These are phyloP conservation scores for Drosophila parvula DNA, from an alignment of 1,140 invertebrate species.

Conservation along the genomic window DNA sequence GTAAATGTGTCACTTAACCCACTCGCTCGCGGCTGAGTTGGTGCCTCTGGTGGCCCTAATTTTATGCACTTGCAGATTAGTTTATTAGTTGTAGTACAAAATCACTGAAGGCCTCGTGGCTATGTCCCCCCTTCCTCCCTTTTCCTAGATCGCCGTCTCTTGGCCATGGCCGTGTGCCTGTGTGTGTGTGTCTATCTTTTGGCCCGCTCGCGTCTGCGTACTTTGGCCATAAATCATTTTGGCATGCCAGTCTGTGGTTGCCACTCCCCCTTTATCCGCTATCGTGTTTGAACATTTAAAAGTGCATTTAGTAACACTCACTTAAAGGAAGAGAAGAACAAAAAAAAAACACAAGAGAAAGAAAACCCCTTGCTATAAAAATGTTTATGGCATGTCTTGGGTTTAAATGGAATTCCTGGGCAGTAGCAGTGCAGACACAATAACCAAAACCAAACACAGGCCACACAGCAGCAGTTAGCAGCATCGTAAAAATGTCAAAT, in stretches of 20 bases:
- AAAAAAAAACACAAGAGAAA: constrained; percentile 13
- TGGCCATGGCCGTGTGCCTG: constrained; percentile 59
- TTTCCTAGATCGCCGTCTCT: constrained; percentile 23
- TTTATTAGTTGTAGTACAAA: constrained; percentile 82
- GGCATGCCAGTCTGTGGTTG: constrained; percentile 71
- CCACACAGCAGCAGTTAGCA: constrained; percentile 77
- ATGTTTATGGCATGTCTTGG: constrained; percentile 81
- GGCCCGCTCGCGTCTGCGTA: constrained; percentile 67
- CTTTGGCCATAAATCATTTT: constrained; percentile 83
- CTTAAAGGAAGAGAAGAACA: constrained; percentile 62
- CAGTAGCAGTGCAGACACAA: constrained; percentile 39
- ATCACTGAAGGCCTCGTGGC: constrained; percentile 61
- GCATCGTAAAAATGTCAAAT: constrained; percentile 84
- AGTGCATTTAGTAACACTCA: constrained; percentile 84
- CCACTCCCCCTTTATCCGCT: constrained; percentile 37
- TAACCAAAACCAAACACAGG: constrained; percentile 47
- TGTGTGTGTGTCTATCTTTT: constrained; percentile 30
- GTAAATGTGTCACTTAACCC: constrained; percentile 76
- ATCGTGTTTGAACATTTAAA: constrained; percentile 83
- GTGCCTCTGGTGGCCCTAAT: constrained; percentile 76
- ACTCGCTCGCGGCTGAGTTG: constrained; percentile 29
- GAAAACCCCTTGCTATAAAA: constrained; percentile 71
- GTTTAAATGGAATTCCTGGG: constrained; percentile 74
- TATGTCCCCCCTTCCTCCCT: neutral
- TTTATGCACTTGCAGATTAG: constrained; percentile 83